These are phyloP conservation scores for Numenius phaeopus DNA, from an alignment of 2,797 vertebrate species.

Conservation along the genomic window DNA sequence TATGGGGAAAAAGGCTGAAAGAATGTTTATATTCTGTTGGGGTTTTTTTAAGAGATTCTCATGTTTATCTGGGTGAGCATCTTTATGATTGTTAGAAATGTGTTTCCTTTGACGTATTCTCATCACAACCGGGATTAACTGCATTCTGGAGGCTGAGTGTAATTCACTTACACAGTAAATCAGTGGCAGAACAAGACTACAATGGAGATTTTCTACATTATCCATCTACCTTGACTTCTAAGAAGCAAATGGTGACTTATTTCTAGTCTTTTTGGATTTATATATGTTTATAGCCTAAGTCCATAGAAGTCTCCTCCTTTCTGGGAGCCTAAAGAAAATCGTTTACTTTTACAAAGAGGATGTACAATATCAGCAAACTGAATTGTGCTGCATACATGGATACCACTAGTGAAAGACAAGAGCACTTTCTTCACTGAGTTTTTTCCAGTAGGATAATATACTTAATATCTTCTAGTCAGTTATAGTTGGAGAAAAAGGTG, in stretches of 20 bases:
- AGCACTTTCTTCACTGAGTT: background rate
- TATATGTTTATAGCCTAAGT: background rate
- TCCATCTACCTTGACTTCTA: background rate
- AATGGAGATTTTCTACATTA: background rate
- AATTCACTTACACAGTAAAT: background rate
- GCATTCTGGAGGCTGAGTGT: background rate
- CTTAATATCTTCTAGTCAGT: background rate
- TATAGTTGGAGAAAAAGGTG: background rate
- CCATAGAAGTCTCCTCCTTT: background rate
- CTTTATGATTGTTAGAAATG: background rate
- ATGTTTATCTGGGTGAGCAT: background rate
- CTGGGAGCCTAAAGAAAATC: background rate
- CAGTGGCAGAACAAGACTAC: background rate
- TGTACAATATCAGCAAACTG: background rate
- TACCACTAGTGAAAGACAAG: background rate
- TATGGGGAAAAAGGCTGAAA: background rate
- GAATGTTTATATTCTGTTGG: background rate
- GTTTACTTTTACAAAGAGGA: background rate
- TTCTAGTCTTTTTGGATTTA: background rate
- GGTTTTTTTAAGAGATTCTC: background rate
- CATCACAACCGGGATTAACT: background rate
- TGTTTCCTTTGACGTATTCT: background rate
- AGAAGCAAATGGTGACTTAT: background rate
- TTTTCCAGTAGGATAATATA: background rate
- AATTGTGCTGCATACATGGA: background rate